Base-by-base conservation (phyloP, 2,888 invertebrate genomes). In the Timema podura region DNA sequence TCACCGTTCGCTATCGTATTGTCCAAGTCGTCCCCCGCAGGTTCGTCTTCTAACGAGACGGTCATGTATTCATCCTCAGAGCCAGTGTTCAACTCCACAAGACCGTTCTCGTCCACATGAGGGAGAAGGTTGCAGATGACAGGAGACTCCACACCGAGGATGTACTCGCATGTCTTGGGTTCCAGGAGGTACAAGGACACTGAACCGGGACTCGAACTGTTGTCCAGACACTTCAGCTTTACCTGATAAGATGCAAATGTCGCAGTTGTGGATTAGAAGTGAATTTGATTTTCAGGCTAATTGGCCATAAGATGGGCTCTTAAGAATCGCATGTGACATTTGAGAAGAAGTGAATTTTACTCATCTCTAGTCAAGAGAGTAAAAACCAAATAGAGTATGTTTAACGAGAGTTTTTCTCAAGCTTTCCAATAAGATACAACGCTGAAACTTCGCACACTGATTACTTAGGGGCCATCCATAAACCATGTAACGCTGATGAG, bases 111-210 rank as follows among this genome's bases (percentile, higher is more conserved):
- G 80, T 96, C 94, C 0, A 92, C 93, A 73, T 88, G 83, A 3
- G 90, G 87, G 68, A 96, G 81, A 74, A 97, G 88, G 77, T 92
- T 89, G 82, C 97, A 97, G 76, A 98, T 90, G 9, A 96, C 82
- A 0, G 93, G 91, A 0, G 97, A 95, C 79, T 98, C 97, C 0
- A 98, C 94, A n/a, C 93, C 94, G 68, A 99, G 83, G 69, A 96
- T 90, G 80, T 98, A 98, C 81, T 96, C 93, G 79, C 98, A 98
- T 0, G 92, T 91, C 78, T 90, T 89, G 0, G 98, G 97, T 79
- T 98, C 98, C 5, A 95, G 81, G 30, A 98, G 83, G 79, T 93
- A 96, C 71, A 98, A 84, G 0, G 95, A 91, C 0, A 97, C 93
- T 73, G 93, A 89, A 15, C 92, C 91, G 0, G 91, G 87, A 78